Evolutionary conservation across 1,140 invertebrate species (phyloP), one percentile per base, ranked within the genome.

Genomic region (Tyrophagus putrescentiae): DNA sequence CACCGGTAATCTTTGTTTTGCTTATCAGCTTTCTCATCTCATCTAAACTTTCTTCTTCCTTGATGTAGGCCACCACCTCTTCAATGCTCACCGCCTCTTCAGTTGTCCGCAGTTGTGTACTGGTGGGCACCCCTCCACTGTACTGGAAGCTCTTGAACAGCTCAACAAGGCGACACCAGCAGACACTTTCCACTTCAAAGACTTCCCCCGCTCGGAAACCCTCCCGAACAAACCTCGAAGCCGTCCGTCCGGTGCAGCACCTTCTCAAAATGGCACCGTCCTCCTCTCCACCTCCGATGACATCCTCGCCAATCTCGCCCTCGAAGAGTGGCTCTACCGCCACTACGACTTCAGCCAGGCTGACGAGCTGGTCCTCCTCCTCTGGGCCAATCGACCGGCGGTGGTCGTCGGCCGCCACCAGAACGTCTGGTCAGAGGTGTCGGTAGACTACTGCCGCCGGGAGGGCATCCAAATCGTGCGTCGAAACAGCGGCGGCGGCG

Each of bases 371-470:
- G 11, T 93, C 0, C 73, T 97, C 67, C 75, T 97, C 66, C 71
- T 96, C 39, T 97, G 90, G 88, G 76, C 81, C 52, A 98, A 96
- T 74, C 76, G 83, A 65, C 91, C 92, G 0, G 85, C 87, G 70
- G 85, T 98, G 50, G 92, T 98, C 0, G 84, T 98, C 69, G 95
- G 95, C 1, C 77, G 88, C 36, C 87, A 97, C 74, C 94, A 98
- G 72, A 99, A 98, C 74, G 89, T 92, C 1, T 98, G 92, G 84
- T 70, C 83, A 21, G 94, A 98, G 73, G 82, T 84, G 1, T 87
- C 95, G 70, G 70, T 88, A 0, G 63, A 73, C 57, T 73, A 78
- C 3, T 75, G 73, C 32, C 65, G 84, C 23, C 69, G 76, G 45
- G 33, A 57, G 21, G 39, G 39, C 13, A 64, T 69, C 5, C 71